These are phyloP conservation scores for Cetoscarus ocellatus DNA, from an alignment of 2,797 vertebrate species.

Conservation along the genomic window DNA sequence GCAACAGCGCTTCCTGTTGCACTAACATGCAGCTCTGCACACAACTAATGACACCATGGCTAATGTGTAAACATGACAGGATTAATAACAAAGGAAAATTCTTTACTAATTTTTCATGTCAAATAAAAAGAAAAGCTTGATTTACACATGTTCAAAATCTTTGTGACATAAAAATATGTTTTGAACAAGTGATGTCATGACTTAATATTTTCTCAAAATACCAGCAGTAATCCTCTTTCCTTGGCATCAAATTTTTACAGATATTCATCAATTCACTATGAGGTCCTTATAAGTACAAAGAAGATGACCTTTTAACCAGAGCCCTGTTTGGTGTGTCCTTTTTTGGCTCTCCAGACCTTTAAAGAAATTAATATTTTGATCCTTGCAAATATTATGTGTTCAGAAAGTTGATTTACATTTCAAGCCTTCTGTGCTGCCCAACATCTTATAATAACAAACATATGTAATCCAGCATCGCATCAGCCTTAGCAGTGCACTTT, in stretches of 20 bases:
- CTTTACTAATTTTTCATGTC: no score
- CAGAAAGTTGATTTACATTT: conserved; percentile 1
- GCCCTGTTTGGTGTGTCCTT: conserved; percentile 24
- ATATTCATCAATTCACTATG: conserved; percentile 15
- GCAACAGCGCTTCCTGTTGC: no score
- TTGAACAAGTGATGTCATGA: neutral
- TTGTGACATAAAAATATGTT: conserved; percentile 1
- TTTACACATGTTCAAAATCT: no score
- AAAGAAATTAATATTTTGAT: conserved; percentile 22
- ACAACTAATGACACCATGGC: no score
- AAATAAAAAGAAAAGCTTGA: no score
- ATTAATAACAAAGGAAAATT: no score
- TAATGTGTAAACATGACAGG: no score
- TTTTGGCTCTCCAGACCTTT: conserved; percentile 14
- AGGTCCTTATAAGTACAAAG: conserved; percentile 36
- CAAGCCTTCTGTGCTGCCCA: conserved; percentile 1
- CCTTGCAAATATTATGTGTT: conserved; percentile 13
- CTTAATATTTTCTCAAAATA: conserved; percentile 28
- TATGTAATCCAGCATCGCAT: conserved; percentile 1
- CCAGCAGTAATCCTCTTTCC: conserved; percentile 26
- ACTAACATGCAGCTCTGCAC: no score
- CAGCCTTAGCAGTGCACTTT: neutral
- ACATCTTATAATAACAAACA: conserved; percentile 10
- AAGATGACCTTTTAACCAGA: conserved; percentile 5
- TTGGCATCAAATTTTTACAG: neutral